phyloP scores from a whole-genome alignment of 2,113 vertebrate genomes.

The Tachysurus vachellii region DNA sequence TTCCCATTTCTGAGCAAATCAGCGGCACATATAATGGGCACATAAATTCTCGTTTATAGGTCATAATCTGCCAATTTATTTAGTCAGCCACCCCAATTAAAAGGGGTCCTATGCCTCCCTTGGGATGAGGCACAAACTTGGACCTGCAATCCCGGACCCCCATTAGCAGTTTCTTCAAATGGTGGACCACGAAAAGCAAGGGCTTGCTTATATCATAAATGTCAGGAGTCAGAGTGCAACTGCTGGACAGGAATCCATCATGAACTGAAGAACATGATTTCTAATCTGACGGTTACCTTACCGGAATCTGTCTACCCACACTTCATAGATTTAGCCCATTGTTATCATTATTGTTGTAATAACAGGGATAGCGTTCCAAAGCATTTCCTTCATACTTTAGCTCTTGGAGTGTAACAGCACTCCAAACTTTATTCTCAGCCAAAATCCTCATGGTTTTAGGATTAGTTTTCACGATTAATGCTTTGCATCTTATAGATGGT shows the following conservation, averaged over 20 bases:
- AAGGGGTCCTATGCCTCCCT: slow-evolving; percentile 66
- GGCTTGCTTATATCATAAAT: slow-evolving; percentile 63
- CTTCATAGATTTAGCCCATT: background rate
- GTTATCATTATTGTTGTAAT: background rate
- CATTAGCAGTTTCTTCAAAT: slow-evolving; percentile 68
- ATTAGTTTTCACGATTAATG: background rate
- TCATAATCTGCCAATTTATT: slow-evolving; percentile 79
- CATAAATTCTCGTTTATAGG: slow-evolving; percentile 83
- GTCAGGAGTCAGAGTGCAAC: slow-evolving; percentile 52
- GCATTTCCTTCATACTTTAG: background rate
- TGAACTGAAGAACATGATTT: background rate
- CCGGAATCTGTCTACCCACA: background rate
- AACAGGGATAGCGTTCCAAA: background rate
- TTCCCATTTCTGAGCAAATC: slow-evolving; percentile 70
- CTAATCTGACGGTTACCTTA: background rate
- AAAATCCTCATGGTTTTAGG: background rate
- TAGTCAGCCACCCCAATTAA: slow-evolving; percentile 74
- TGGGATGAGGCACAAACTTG: slow-evolving; percentile 62
- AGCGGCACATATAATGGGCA: slow-evolving; percentile 75
- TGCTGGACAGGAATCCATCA: slow-evolving; percentile 40
- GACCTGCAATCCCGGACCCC: slow-evolving; percentile 62
- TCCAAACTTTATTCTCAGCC: background rate
- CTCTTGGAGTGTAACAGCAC: background rate
- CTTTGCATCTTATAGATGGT: background rate
- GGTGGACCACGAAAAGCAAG: slow-evolving; percentile 53